Percentiles rank a stretch among this genome's conserved stretches.
These are phyloP conservation scores for Eupelmus urozonus DNA, from an alignment of 2,888 invertebrate species.

Conservation along the genomic window DNA sequence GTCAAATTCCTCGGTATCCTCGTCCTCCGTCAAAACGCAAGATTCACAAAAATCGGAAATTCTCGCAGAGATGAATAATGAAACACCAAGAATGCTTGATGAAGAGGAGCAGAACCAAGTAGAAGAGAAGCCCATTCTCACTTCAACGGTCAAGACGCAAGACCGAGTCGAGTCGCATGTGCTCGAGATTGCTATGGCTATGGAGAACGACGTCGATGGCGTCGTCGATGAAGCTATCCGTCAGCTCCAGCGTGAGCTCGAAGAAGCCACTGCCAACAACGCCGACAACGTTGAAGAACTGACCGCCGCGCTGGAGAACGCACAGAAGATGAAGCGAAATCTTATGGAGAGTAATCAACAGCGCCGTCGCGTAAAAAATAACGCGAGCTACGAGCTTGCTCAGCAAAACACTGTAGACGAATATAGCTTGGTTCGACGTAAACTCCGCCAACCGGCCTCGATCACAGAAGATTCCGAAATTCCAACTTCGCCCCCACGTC, in stretches of 20 bases:
- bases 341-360: constrained; percentile 35
- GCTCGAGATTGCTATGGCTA: constrained; percentile 70
- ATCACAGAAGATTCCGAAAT: background rate
- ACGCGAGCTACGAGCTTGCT: constrained; percentile 75
- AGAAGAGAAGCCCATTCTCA: constrained; percentile 64
- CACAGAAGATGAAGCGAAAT: constrained; percentile 60
- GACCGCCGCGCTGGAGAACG: constrained; percentile 59
- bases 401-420: constrained; percentile 71
- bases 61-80: constrained; percentile 54
- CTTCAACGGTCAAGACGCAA: constrained; percentile 73
- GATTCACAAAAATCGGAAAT: constrained; percentile 61
- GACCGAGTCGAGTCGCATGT: constrained; percentile 70
- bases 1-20: constrained; percentile 14
- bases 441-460: background rate
- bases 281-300: constrained; percentile 54
- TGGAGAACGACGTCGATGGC: constrained; percentile 71
- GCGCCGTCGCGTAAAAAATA: constrained; percentile 69
- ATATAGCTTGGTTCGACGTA: constrained; percentile 52
- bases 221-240: constrained; percentile 71
- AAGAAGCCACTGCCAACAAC: constrained; percentile 62
- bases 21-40: constrained; percentile 70
- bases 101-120: constrained; percentile 59
- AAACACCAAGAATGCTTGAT: constrained; percentile 54
- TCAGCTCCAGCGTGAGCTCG: constrained; percentile 69
- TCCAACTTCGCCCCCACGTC: constrained; percentile 46